Conservation (phyloP, 1,140 invertebrate genomes). For the Euschistus heros region DNA sequence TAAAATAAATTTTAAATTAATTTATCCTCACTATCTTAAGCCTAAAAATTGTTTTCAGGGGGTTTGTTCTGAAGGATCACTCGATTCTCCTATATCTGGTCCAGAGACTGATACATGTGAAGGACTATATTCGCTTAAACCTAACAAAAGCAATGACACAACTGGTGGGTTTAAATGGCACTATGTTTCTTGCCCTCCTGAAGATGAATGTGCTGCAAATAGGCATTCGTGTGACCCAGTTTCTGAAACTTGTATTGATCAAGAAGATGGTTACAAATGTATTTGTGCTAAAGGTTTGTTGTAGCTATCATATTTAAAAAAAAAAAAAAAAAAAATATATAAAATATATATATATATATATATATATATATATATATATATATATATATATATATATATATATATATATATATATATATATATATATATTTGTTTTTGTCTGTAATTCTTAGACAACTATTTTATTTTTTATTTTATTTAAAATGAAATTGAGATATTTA, state of each 20-base stretch:
- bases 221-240: conserved; percentile 81
- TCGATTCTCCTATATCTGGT: conserved; percentile 48
- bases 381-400: background rate
- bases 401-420: background rate
- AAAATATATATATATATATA: conserved; percentile 1
- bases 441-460: background rate
- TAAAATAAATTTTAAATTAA: no score
- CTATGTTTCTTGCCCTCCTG: conserved; percentile 76
- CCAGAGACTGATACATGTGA: conserved; percentile 4
- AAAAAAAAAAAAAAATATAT: background rate
- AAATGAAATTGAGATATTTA: background rate
- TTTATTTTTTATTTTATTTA: background rate
- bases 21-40: no score
- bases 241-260: conserved; percentile 75
- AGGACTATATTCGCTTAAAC: background rate
- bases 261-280: conserved; percentile 67
- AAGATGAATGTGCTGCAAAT: conserved; percentile 85
- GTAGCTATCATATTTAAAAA: background rate
- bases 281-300: conserved; percentile 60
- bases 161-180: conserved; percentile 51
- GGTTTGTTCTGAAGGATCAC: conserved; percentile 64
- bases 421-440: no score
- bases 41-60: conserved; percentile 34
- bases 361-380: background rate
- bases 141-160: background rate